Evolutionary conservation across 2,797 vertebrate genomes (phyloP), one percentile per base, ranked within the genome.

Genomic region (Triplophysa yarkandensis): DNA sequence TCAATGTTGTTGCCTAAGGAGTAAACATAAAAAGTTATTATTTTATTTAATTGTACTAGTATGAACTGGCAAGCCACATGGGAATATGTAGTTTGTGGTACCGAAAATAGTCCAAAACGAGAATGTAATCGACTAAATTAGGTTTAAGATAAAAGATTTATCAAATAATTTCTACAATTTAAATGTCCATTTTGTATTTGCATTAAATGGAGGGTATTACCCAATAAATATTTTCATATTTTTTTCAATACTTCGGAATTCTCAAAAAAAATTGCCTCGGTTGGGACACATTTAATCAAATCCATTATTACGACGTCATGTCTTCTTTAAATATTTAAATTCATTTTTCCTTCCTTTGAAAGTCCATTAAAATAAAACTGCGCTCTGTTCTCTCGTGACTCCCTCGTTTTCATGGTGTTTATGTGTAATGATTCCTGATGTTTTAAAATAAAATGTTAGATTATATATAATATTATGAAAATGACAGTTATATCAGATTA

Each of bases 1-100:
- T 87, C 77, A 88, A 87, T 86, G 87, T 87, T 85, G 85, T 90
- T 92, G 89, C 89, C 88, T 90, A 90, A 89, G 87, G 88, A 92
- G 87, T 88, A 87, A 90, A 86, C 83, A 84, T n/a, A 71, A 70
- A 25, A 23, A 10, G 21, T 67, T 32, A 11, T 14, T 67, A 11
- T 23, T 55, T 10, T 39, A n/a, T 55, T 27, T 66, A 41, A 21
- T 82, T 84, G 86, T 87, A 78, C 41, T 62, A 69, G 55, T 52
- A 9, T 39, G 61, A 86, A 86, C 81, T 84, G 87, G 83, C 77
- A 89, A 92, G 87, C 87, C 89, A 91, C 89, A 89, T 88, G 80
- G 89, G 82, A 88, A 83, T 81, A 83, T 82, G 83, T 76, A 75
- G 80, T 70, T 83, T 82, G 77, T 85, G 80, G 78, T 87, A 80